Evolutionary conservation across 2,797 vertebrate species (phyloP), one percentile per base, ranked within the genome.

Genomic region (Ciconia nigra): DNA sequence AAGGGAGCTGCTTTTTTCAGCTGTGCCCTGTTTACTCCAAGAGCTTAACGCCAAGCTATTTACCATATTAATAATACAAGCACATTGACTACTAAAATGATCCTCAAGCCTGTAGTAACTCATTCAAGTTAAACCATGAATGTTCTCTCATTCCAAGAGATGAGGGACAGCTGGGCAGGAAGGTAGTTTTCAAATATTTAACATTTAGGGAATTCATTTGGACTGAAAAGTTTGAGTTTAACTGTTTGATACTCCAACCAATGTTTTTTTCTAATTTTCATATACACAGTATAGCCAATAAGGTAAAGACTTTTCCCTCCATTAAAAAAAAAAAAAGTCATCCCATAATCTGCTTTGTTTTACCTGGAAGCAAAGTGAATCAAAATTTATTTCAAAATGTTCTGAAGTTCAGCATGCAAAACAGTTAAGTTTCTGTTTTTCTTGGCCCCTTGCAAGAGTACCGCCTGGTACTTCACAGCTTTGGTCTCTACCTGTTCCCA

Each of bases 341-440:
- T 39, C 12, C 22, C n/a, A 51, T 81, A 72, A 65, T 55, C 58
- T 41, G 16, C 19, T 41, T 77, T 81, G 39, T 49, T 91, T 90
- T 93, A 41, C 49, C 84, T 96, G 73, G 35, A 52, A 6, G 33
- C 35, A 67, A 72, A 74, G 28, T 47, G 66, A 92, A 95, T 55
- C 10, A 46, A 49, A 41, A 62, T 21, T 78, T 21, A 58, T 87
- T 96, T 96, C 21, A 69, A 80, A 96, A 88, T 52, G 17, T 49
- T 86, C 69, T 81, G 63, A 93, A 51, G 49, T 71, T 67, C 82
- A 61, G 31, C 35, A 52, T 44, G 35, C 49, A 91, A 83, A 96
- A 51, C 71, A 83, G 93, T 89, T 63, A 52, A 39, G 76, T 58
- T 80, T 83, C 91, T 97, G 92, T 94, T 98, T 96, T 90, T 85